Conservation (phyloP, 2,113 vertebrate genomes). For the Oxygymnocypris stewartii region DNA sequence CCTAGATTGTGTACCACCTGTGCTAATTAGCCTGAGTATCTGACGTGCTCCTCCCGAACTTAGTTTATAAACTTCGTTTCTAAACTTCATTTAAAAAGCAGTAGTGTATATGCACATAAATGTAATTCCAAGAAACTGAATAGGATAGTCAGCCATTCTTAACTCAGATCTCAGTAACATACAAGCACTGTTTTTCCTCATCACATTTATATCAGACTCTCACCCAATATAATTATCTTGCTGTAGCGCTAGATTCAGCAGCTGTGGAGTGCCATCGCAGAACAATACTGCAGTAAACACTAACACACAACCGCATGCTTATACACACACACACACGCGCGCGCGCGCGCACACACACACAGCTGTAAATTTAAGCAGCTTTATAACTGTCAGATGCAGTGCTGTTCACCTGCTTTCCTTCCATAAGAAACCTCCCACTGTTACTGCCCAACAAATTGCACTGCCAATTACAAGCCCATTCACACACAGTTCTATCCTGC, state of each 20-base stretch:
- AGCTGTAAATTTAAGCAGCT: constrained; percentile 41
- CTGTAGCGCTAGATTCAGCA: constrained; percentile 5
- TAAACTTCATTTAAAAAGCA: too few species aligned
- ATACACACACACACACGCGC: background rate
- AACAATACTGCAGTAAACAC: constrained; percentile 4
- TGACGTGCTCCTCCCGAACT: too few species aligned
- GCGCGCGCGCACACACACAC: too few species aligned
- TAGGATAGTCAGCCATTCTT: background rate
- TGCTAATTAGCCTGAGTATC: too few species aligned
- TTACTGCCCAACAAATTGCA: constrained; percentile 48
- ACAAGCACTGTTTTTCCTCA: background rate
- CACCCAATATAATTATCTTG: background rate
- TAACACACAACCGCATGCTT: constrained; percentile 11
- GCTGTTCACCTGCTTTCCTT: constrained; percentile 47
- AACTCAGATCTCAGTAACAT: background rate
- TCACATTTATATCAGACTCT: background rate
- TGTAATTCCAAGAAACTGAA: background rate
- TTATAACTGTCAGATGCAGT: constrained; percentile 46
- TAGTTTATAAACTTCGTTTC: too few species aligned
- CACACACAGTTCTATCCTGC: background rate
- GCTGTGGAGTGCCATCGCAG: background rate
- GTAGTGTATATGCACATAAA: background rate
- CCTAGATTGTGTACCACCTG: too few species aligned
- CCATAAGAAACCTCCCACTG: constrained; percentile 41
- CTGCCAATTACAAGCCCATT: constrained; percentile 39